phyloP scores from a whole-genome alignment of 2,113 vertebrate genomes.

The Centropristis striata region DNA sequence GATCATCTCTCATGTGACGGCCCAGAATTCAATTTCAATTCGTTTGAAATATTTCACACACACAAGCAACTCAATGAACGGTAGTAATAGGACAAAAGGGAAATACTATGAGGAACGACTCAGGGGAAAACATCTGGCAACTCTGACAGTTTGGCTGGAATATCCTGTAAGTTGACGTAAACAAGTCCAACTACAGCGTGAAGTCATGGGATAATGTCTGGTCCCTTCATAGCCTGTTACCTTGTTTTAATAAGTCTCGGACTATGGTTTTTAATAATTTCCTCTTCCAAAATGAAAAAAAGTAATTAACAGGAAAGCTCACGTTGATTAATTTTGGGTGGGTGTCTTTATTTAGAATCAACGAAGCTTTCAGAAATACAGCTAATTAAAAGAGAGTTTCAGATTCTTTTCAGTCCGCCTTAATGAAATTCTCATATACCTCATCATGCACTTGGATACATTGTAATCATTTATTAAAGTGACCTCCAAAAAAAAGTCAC shows the following conservation, averaged over 20 bases:
- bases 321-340: constrained; percentile 15
- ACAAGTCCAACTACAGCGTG: not conserved
- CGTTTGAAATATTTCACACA: constrained; percentile 36
- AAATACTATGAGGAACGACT: constrained; percentile 9
- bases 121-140: constrained; percentile 5
- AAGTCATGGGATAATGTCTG: not conserved
- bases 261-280: constrained; percentile 5
- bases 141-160: constrained; percentile 19
- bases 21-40: constrained; percentile 48
- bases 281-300: not conserved
- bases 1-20: constrained; percentile 42
- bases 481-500: no score
- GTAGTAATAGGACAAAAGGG: constrained; percentile 24
- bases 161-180: not conserved
- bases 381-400: constrained; percentile 7
- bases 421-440: not conserved
- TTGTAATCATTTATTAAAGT: not conserved
- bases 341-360: not conserved
- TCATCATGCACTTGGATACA: not conserved
- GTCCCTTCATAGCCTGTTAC: not conserved
- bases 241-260: constrained; percentile 1
- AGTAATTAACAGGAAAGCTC: constrained; percentile 20
- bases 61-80: not conserved
- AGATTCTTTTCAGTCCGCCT: not conserved
- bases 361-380: constrained; percentile 26